Evolutionary conservation across 2,797 vertebrate genomes (phyloP).

Genomic region (Sebastes wilsoni): DNA sequence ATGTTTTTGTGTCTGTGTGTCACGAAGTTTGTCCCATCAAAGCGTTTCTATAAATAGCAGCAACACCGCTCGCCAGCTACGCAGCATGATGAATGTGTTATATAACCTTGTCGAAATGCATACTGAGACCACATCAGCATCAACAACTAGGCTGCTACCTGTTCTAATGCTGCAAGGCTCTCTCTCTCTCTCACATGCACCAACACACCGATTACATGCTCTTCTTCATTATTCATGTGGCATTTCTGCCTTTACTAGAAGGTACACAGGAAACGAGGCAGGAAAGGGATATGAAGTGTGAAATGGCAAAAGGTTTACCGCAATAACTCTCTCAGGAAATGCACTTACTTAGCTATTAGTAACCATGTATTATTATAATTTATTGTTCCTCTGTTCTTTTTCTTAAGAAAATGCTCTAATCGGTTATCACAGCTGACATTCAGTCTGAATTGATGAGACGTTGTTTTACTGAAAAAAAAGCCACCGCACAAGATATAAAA

Average conservation of each 20-base stretch:
- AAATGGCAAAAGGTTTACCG: not conserved
- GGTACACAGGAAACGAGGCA: constrained; percentile 2
- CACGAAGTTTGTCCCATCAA: constrained; percentile 62
- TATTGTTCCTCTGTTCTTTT: not conserved
- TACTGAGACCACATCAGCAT: constrained; percentile 58
- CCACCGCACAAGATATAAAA: not conserved
- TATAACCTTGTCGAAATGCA: constrained; percentile 66
- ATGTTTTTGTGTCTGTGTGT: constrained; percentile 76
- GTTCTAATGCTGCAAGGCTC: constrained; percentile 43
- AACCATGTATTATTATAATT: not conserved
- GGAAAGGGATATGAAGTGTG: not conserved
- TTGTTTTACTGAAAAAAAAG: not conserved
- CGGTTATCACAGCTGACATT: not conserved
- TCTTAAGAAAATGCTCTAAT: not conserved
- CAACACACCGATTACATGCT: constrained; percentile 44
- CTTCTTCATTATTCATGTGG: constrained; percentile 55
- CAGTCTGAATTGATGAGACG: not conserved
- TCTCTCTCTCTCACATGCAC: constrained; percentile 6
- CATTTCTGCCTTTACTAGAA: constrained; percentile 53
- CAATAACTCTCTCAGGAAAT: not conserved
- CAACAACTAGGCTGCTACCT: constrained; percentile 63
- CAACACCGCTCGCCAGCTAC: constrained; percentile 40
- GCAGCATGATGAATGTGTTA: constrained; percentile 65
- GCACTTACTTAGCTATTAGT: not conserved
- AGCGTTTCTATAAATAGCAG: constrained; percentile 73